phyloP scores from a whole-genome alignment of 2,113 vertebrate species.

The Pao palembangensis region DNA sequence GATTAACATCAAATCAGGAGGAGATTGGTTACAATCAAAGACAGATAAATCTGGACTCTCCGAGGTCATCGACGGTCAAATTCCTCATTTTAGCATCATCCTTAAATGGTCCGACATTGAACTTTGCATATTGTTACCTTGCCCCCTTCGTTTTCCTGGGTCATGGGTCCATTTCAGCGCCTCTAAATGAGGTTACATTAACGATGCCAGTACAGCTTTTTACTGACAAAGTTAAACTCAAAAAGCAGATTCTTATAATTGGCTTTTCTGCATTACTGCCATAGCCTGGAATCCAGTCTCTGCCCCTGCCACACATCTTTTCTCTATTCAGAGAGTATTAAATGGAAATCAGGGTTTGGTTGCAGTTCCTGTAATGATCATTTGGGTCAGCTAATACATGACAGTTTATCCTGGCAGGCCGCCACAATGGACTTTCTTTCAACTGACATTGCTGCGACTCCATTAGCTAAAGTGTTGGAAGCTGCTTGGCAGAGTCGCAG shows the following conservation, averaged over 20 bases:
- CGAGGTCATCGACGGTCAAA: slow-evolving; percentile 52
- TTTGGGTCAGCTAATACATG: slow-evolving; percentile 54
- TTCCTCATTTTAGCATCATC: slow-evolving; percentile 27
- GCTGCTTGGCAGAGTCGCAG: slow-evolving; percentile 60
- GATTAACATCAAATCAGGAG: slow-evolving; percentile 51
- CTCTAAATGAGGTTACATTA: slow-evolving; percentile 58
- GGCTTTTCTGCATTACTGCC: slow-evolving; percentile 32
- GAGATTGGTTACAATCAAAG: slow-evolving; percentile 48
- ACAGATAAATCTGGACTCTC: slow-evolving; percentile 44
- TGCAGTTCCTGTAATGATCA: slow-evolving; percentile 47
- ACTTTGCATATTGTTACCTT: slow-evolving; percentile 11
- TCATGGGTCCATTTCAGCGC: slow-evolving; percentile 34
- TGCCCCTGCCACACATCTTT: slow-evolving; percentile 39
- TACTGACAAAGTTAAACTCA: slow-evolving; percentile 58
- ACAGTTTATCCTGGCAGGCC: slow-evolving; percentile 55
- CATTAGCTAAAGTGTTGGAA: slow-evolving; percentile 66
- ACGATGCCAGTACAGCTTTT: slow-evolving; percentile 42
- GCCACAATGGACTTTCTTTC: slow-evolving; percentile 54
- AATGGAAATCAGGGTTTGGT: slow-evolving; percentile 56
- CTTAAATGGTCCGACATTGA: slow-evolving; percentile 35
- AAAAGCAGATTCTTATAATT: slow-evolving; percentile 39
- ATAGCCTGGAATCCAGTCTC: slow-evolving; percentile 27
- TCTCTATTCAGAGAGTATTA: slow-evolving; percentile 50
- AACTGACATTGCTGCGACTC: slow-evolving; percentile 71
- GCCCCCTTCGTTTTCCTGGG: slow-evolving; percentile 29